phyloP scores from a whole-genome alignment of 2,797 vertebrate genomes.

The Cottoperca gobio region DNA sequence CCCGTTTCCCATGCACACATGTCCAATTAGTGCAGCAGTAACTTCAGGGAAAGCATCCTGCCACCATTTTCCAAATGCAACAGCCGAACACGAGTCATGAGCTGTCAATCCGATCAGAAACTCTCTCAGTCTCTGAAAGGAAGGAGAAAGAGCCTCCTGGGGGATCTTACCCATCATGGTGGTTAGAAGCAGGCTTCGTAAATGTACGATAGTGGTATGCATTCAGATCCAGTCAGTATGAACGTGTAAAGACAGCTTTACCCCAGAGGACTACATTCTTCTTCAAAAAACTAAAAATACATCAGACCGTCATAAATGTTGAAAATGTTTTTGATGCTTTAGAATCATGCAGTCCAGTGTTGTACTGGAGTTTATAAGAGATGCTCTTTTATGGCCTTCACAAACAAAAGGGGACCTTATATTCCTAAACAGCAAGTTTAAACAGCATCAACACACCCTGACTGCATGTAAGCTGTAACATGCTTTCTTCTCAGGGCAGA shows the following conservation, averaged over 20 bases:
- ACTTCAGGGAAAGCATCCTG: constrained; percentile 60
- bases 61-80: constrained; percentile 58
- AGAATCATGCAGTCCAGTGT: background rate
- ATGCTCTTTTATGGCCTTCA: constrained; percentile 46
- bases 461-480: constrained; percentile 39
- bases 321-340: constrained; percentile 7
- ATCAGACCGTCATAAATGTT: constrained; percentile 1
- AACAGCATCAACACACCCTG: constrained; percentile 28
- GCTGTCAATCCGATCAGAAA: constrained; percentile 70
- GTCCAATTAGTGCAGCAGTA: constrained; percentile 73
- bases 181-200: constrained; percentile 8
- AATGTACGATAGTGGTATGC: constrained; percentile 16
- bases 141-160: constrained; percentile 24
- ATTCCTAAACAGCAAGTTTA: constrained; percentile 32
- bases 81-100: constrained; percentile 67
- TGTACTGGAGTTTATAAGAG: constrained; percentile 15
- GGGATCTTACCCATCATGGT: constrained; percentile 40
- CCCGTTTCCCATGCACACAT: constrained; percentile 46
- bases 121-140: constrained; percentile 34
- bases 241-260: constrained; percentile 3
- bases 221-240: constrained; percentile 19
- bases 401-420: constrained; percentile 35
- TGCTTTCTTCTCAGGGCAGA: constrained; percentile 27
- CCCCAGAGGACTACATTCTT: constrained; percentile 4
- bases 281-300: background rate